Evolutionary conservation across 2,888 invertebrate genomes (phyloP), one percentile per base, ranked within the genome.

Genomic region (Pseudeuparius sepicola): DNA sequence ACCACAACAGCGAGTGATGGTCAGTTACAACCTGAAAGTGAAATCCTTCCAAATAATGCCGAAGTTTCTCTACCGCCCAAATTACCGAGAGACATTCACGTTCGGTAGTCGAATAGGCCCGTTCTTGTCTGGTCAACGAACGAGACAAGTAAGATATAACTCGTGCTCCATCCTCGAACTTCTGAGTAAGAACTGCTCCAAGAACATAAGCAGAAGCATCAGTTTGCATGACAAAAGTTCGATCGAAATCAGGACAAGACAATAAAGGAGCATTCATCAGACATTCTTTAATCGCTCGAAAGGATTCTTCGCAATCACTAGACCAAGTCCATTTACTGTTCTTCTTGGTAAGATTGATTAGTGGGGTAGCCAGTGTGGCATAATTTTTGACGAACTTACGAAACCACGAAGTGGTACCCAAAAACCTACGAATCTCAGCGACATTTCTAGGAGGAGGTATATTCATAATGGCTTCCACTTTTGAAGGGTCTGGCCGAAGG

Each of bases 261-360:
- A 48, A 30, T 12, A 48, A 31, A 5, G 47, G 44, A n/a, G 44
- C 47, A 2, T 37, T 30, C 6, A 43, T 26, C 7, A 46, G 28
- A 17, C 7, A 23, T 14, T 42, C 29, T 32, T 45, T 48, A 9
- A 48, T 30, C 2, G 6, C 1, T 5, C 13, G 10, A 24, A 43
- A 47, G 2, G 41, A 16, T 1, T 16, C 10, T 4, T 45, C 30
- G 25, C 36, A 40, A 5, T 41, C 40, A 1, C 14, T 13, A 2
- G 39, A 31, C 50, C 46, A 50, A 12, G 11, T 15, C 20, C 35
- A 47, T 9, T 20, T 27, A 12, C 11, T 23, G 28, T 39, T 43
- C 13, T 28, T 10, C n/a, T n/a, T n/a, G n/a, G n/a, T n/a, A n/a
- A n/a, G n/a, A n/a, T n/a, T n/a, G n/a, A n/a, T n/a, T n/a, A n/a